Conservation (phyloP, 2,113 vertebrate species). For the chimpanzee (Pan troglodytes) region NHGRI_mPanTro3-v2.1_pri NC_072404.2:19335001-19335500, state of each 20-base stretch:
- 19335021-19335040: neutral
- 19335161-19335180: neutral
- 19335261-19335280: neutral
- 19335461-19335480: neutral
- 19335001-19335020: neutral
- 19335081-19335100: rapidly evolving
- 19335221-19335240: neutral
- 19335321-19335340: neutral
- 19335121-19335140: neutral
- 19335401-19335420: neutral
- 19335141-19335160: neutral
- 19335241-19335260: neutral
- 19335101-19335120: neutral
- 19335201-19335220: neutral
- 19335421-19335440: neutral
- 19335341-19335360: neutral
- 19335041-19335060: neutral
- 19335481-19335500: neutral
- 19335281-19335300: neutral
- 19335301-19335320: neutral
- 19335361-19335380: neutral
- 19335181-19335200: neutral
- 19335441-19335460: neutral
- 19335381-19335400: neutral
- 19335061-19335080: rapidly evolving